These are phyloP conservation scores for Callyntrura guangdongensis DNA, from an alignment of 2,888 invertebrate species.

Conservation along the genomic window DNA sequence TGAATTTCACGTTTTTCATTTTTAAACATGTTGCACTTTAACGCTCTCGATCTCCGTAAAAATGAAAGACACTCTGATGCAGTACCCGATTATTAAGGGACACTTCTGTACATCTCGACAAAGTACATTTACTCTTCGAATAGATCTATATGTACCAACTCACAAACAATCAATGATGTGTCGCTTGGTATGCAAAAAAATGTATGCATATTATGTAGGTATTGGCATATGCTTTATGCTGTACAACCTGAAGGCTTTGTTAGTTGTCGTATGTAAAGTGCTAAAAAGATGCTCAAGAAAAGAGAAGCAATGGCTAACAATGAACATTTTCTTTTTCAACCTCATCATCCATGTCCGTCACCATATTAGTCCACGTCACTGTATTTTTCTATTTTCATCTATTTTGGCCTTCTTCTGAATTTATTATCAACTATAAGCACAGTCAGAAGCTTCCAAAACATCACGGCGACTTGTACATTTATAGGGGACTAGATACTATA, in stretches of 20 bases:
- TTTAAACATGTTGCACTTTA: no score
- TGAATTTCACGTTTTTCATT: no score
- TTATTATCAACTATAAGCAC: conserved; percentile 49
- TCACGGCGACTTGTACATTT: conserved; percentile 4
- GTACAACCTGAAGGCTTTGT: background rate
- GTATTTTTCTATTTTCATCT: conserved; percentile 50
- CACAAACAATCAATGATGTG: no score
- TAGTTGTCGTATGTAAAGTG: background rate
- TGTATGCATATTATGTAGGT: no score
- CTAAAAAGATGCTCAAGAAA: background rate
- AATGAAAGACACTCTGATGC: no score
- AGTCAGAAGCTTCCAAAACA: conserved; percentile 17
- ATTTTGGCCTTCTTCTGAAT: conserved; percentile 40
- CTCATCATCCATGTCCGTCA: conserved; percentile 53
- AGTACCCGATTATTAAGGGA: background rate
- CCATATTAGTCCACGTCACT: conserved; percentile 69
- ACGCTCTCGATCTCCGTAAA: no score
- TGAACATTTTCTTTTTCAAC: conserved; percentile 53
- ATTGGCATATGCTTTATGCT: no score
- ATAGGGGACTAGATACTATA: background rate
- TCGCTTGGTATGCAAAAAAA: no score
- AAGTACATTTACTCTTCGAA: background rate
- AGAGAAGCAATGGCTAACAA: conserved; percentile 28
- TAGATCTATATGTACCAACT: background rate
- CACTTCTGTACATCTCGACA: background rate